Evolutionary conservation across 2,113 vertebrate genomes (phyloP).

Genomic region (Rana temporaria): DNA sequence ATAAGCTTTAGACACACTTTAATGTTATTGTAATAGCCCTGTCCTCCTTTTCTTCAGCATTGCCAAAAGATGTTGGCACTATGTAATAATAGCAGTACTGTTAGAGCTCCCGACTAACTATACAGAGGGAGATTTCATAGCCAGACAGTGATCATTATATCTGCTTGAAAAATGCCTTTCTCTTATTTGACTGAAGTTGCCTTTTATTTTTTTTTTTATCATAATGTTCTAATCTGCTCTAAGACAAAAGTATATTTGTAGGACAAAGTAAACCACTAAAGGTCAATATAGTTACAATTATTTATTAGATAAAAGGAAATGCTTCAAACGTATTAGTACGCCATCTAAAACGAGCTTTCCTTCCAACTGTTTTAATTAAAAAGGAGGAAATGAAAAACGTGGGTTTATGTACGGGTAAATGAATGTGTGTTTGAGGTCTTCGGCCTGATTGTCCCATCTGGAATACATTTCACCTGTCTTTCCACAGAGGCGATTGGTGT

Average conservation of each 20-base stretch:
- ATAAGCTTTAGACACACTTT: too few species aligned
- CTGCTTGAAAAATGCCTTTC: too few species aligned
- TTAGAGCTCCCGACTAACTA: too few species aligned
- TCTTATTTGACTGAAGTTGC: too few species aligned
- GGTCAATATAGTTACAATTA: neutral
- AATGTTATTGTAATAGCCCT: too few species aligned
- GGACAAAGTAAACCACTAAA: neutral
- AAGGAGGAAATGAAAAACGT: neutral
- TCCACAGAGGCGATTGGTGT: neutral
- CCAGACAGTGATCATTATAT: too few species aligned
- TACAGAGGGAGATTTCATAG: too few species aligned
- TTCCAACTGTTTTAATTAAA: conserved; percentile 3
- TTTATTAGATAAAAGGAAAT: neutral
- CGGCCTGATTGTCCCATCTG: conserved; percentile 19
- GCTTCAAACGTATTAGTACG: neutral
- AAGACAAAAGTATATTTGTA: neutral
- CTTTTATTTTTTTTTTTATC: too few species aligned
- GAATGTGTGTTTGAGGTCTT: neutral
- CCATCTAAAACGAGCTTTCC: neutral
- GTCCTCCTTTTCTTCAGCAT: too few species aligned
- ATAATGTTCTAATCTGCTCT: too few species aligned
- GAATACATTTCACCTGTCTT: neutral
- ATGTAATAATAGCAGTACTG: too few species aligned
- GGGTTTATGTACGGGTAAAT: neutral
- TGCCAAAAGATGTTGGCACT: too few species aligned